phyloP scores from a whole-genome alignment of 92 coral and sea anemone species.

The Epizoanthus stellaris region DNA sequence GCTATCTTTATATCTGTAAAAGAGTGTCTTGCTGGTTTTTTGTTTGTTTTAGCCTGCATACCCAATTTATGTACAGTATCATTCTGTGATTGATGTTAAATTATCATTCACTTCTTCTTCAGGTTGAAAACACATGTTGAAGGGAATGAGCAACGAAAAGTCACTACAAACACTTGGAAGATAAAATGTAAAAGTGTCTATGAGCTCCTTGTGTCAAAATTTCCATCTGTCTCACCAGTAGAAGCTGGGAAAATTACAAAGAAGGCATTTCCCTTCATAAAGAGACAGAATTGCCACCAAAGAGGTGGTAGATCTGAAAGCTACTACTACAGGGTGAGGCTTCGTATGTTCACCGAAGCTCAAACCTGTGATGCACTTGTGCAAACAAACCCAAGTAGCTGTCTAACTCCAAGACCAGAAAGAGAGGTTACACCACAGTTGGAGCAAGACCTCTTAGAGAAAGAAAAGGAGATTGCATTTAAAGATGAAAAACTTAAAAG shows the following conservation, averaged over 20 bases:
- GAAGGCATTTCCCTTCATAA: slow-evolving; percentile 56
- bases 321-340: slow-evolving; percentile 50
- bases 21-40: no score
- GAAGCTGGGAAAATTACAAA: slow-evolving; percentile 53
- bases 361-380: background rate
- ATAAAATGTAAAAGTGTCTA: slow-evolving; percentile 45
- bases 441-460: background rate
- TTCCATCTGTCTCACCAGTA: slow-evolving; percentile 7
- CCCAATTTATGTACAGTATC: no score
- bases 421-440: background rate
- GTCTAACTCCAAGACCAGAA: no score
- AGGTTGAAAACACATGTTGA: no score
- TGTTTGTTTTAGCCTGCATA: no score
- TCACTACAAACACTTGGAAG: no score
- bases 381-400: no score
- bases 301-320: slow-evolving; percentile 46
- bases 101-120: no score
- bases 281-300: slow-evolving; percentile 51
- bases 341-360: background rate
- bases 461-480: slow-evolving; percentile 34
- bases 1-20: no score
- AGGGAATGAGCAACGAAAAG: no score
- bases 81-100: no score
- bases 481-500: slow-evolving; percentile 19
- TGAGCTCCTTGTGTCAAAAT: slow-evolving; percentile 25